Base-by-base conservation (phyloP, 2,113 vertebrate species). In the Festucalex cinctus region DNA sequence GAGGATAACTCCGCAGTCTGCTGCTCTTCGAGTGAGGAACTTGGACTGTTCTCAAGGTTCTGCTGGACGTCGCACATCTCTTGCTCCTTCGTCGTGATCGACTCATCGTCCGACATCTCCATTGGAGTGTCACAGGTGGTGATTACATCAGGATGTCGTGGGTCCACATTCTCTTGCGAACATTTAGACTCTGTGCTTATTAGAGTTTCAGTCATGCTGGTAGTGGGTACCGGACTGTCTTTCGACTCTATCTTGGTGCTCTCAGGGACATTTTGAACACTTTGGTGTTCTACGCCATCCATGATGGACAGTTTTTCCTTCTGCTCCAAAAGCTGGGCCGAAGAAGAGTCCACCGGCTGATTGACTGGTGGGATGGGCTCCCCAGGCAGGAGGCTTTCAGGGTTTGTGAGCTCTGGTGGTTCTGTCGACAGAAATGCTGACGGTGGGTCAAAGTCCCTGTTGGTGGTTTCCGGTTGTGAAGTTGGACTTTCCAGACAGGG, bases 111-210 rank as follows among this genome's bases (percentile, higher is more conserved):
- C 13, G 59, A 78, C 69, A 86, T 92, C 82, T 85, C 89, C 65
- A 72, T n/a, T 49, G 82, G 86, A 60, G 77, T 65, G 20, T 90
- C 83, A 32, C 37, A 83, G 10, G 84, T 80, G 10, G 84, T 80
- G 5, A 66, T 20, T 46, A 92, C 89, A 67, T 77, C 85, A 78
- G 91, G 83, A 69, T 84, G 84, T 73, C 43, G 69, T 24, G 66
- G 79, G n/a, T 88, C 77, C 0, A 54, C 6, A 1, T 86, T 83
- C 44, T 90, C 89, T 59, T 65, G 71, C n/a, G 64, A 43, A 63
- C 66, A 32, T 53, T 48, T 82, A 9, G 44, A 36, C 48, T 85
- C 83, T 0, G 26, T 1, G 44, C 36, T 69, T 0, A 65, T 35
- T 17, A 49, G 12, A 13, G 84, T 37, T 43, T 90, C 87, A 9